A percentile compares a stretch with the other conserved stretches of the same genome.
Conservation (phyloP, 2,113 vertebrate genomes). For the Epinephelus lanceolatus region DNA sequence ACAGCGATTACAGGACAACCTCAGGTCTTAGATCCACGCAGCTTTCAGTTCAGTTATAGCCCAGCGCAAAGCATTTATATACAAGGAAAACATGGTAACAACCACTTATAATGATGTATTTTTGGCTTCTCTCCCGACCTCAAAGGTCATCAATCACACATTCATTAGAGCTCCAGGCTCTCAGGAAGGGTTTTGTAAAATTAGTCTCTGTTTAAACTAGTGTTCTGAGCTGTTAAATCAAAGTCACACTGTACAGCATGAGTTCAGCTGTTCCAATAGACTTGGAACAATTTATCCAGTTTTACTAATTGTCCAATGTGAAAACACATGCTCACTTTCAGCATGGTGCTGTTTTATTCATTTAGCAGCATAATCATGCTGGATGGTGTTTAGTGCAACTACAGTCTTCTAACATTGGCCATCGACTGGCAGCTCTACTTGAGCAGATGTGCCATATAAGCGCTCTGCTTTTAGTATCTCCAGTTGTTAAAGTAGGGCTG, state of each 20-base stretch:
- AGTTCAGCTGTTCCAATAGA: constrained; percentile 4
- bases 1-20: neutral
- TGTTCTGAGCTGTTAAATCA: constrained; percentile 26
- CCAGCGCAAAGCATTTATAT: neutral
- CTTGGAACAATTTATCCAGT: constrained; percentile 1
- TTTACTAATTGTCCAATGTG: constrained; percentile 11
- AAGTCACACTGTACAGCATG: constrained; percentile 22
- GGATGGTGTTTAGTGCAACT: neutral
- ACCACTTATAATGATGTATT: neutral
- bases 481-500: neutral
- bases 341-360: constrained; percentile 14
- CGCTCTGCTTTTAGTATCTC: neutral
- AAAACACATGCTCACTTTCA: constrained; percentile 12
- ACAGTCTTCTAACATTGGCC: neutral
- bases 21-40: neutral
- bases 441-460: neutral
- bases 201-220: constrained; percentile 7
- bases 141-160: constrained; percentile 2
- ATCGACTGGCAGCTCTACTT: neutral
- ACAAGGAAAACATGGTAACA: neutral
- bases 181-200: constrained; percentile 17
- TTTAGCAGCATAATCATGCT: neutral
- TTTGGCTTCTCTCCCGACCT: neutral
- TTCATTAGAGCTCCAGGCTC: constrained; percentile 13
- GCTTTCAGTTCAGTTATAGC: neutral